Evolutionary conservation across 2,888 invertebrate species (phyloP), one percentile per base, ranked within the genome.

Genomic region (Crocallis elinguaria): DNA sequence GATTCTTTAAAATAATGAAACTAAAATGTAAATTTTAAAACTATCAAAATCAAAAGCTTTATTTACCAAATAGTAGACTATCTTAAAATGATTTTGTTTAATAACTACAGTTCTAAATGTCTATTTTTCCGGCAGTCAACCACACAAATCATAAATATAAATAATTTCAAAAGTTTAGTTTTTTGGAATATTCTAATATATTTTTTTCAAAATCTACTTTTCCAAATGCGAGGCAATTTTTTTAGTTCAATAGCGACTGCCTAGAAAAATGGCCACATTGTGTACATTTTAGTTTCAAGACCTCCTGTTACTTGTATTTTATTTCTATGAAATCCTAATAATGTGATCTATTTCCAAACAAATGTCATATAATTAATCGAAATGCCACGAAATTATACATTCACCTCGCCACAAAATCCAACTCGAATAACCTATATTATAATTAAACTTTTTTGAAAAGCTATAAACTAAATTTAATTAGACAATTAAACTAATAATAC

Each of bases 211-310:
- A 90, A 88, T 89, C 88, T 90, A 90, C 86, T 77, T 85, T 88
- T 83, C 90, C 91, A 90, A 91, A 91, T 91, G 91, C 91, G 91
- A 91, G 91, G 91, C 77, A 89, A 91, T 89, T 87, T 89, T 79
- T 81, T 80, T 87, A 88, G 87, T 88, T 79, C 78, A 75, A 79
- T 77, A 75, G 78, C 77, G 74, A 70, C 67, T 67, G 72, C 77
- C 73, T 79, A 75, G 43, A 83, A 84, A 69, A 81, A 79, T 82
- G 79, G 77, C 77, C 82, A 78, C 77, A 73, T 52, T 64, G 62
- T 67, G 64, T 64, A 69, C 66, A 62, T 58, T 66, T 66, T 64
- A 57, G 61, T 67, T 73, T 71, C 60, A 70, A 87, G 88, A 88
- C 88, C 89, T 79, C 74, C 87, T 87, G 88, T 86, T 86, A 88